Evolutionary conservation across 2,888 invertebrate genomes (phyloP).

Genomic region (Pterobdella sp.): DNA sequence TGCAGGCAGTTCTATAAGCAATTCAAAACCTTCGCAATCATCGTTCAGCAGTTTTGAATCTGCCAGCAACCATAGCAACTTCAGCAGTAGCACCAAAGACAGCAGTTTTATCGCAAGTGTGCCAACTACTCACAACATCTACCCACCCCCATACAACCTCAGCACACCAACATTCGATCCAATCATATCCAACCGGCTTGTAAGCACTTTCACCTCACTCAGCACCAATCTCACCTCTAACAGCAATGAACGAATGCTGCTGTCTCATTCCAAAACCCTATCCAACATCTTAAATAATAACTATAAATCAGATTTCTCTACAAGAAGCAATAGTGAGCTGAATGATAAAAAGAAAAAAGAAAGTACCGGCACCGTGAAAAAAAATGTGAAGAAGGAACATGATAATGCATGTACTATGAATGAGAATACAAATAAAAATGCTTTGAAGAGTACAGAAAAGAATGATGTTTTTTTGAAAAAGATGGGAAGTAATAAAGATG

Average conservation of each 20-base stretch:
- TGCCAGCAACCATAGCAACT: too few relatives aligned
- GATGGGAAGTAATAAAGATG: not conserved
- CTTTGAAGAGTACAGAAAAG: not conserved
- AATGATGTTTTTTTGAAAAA: not conserved
- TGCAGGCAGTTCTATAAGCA: too few relatives aligned
- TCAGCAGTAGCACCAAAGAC: too few relatives aligned
- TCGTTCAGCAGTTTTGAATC: too few relatives aligned
- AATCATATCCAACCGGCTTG: not conserved
- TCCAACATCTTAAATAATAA: not conserved
- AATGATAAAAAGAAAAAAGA: not conserved
- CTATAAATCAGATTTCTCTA: too few relatives aligned
- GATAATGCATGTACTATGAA: not conserved
- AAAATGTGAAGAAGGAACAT: not conserved
- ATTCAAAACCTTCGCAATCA: too few relatives aligned
- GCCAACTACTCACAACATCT: not conserved
- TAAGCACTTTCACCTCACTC: not conserved
- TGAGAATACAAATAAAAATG: not conserved
- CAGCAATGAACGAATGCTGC: too few relatives aligned
- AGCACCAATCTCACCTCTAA: not conserved
- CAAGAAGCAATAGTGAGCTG: not conserved
- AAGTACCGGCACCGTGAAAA: not conserved
- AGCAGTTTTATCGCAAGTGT: too few relatives aligned
- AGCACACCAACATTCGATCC: not conserved
- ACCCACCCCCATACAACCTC: not conserved
- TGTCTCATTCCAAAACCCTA: constrained; percentile 1